Evolutionary conservation across 1,140 invertebrate genomes (phyloP).

Genomic region (Rhopalosiphum padi): DNA sequence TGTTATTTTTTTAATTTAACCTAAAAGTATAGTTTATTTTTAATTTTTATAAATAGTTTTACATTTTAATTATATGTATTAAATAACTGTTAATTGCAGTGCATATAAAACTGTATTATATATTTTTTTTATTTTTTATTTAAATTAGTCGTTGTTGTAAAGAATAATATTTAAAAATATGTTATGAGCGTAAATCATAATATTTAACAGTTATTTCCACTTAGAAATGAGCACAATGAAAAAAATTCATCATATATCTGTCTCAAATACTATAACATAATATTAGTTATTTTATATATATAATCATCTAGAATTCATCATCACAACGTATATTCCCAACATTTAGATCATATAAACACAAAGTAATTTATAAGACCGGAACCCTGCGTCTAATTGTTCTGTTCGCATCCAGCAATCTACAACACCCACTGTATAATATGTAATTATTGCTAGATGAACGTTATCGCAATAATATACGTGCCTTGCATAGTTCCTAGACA

Average conservation of each 20-base stretch:
- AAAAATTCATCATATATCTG: neutral
- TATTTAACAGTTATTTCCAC: neutral
- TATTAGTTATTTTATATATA: neutral
- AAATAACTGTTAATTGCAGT: neutral
- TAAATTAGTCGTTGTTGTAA: neutral
- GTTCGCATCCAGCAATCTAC: neutral
- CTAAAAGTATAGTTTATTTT: neutral
- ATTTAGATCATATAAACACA: constrained; percentile 13
- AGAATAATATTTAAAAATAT: neutral
- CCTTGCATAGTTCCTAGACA: neutral
- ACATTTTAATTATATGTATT: neutral
- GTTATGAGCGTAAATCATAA: neutral
- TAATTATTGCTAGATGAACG: constrained; percentile 21
- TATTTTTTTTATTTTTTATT: neutral
- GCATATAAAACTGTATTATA: too few relatives aligned
- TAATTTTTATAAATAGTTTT: neutral
- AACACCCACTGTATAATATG: neutral
- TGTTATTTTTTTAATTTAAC: neutral
- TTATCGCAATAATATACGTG: constrained; percentile 50
- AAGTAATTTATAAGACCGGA: constrained; percentile 41
- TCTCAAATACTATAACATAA: neutral
- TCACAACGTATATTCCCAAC: neutral
- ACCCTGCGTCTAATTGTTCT: constrained; percentile 23
- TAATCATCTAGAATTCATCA: neutral
- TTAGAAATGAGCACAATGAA: neutral